Base-by-base conservation (phyloP, 2,888 invertebrate species). In the Pristionchus japonicus region DNA sequence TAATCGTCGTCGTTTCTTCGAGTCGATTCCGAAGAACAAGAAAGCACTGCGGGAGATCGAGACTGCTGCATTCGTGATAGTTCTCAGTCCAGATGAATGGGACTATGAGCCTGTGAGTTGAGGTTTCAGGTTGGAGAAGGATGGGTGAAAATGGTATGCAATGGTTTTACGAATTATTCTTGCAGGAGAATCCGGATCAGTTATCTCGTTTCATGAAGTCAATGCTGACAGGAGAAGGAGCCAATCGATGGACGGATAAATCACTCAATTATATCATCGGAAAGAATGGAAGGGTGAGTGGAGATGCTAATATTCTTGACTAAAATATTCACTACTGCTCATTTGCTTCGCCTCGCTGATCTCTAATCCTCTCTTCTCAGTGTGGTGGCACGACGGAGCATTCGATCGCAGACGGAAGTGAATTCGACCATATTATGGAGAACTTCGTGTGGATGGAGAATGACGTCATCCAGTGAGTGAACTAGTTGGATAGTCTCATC, bases 191-290 rank as follows among this genome's bases (percentile, higher is more conserved):
- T 2, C 91, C 93, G 0, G 91, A 91, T 52, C 52, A 88, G 7
- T 84, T 92, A 23, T 91, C 92, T n/a, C 82, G 88, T n/a, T 93
- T 91, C 89, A 85, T 92, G 90, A 88, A 88, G 20, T 89, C 89
- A 15, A 92, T 92, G 92, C 64, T 93, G 34, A 91, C 92, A 1
- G 93, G 93, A 27, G 88, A 91, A 61, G 93, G 93, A 57, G 82
- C 87, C 1, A 92, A 93, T 86, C 90, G 93, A 27, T 93, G 93
- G 93, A 90, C 89, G 17, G 93, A 93, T 90, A 93, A 93, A 89
- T 90, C 92, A 13, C 87, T 93, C 52, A 93, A 93, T 89, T 93
- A 92, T 87, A 89, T 90, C 49, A 89, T 92, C 27, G 86, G 90
- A 34, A 90, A 89, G 61, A 92, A 92, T 87, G 89, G 91, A 7